Percentiles rank a stretch among this genome's conserved stretches.
Conservation (phyloP, 2,888 invertebrate genomes). For the Myathropa florea region DNA sequence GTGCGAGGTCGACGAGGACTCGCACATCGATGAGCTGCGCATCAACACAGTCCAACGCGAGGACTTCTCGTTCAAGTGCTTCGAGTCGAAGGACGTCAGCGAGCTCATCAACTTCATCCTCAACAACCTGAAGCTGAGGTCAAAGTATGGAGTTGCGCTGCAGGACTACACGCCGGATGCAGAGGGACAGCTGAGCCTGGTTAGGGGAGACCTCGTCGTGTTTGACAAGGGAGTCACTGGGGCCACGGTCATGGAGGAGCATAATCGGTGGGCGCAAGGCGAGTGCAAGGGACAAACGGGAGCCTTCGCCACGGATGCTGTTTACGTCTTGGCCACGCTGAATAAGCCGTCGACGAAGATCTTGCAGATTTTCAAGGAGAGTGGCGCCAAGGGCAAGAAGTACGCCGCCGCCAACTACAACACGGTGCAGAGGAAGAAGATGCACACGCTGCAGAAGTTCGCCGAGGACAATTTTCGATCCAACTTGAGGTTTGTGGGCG, state of each 20-base stretch:
- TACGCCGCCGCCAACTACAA: constrained; percentile 82
- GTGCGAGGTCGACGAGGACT: constrained; percentile 81
- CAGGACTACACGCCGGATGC: constrained; percentile 81
- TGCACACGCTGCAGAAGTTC: constrained; percentile 92
- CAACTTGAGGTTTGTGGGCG: constrained; percentile 71
- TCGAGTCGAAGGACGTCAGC: constrained; percentile 92
- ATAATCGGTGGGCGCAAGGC: constrained; percentile 86
- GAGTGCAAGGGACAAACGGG: constrained; percentile 87
- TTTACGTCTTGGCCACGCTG: constrained; percentile 92
- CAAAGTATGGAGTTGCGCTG: constrained; percentile 91
- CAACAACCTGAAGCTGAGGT: constrained; percentile 92
- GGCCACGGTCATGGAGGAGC: constrained; percentile 84
- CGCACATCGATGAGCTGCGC: constrained; percentile 85
- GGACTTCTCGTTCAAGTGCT: constrained; percentile 94
- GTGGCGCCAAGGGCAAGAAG: constrained; percentile 80
- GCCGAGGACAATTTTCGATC: constrained; percentile 90
- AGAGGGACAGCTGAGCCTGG: constrained; percentile 83
- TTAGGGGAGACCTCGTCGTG: constrained; percentile 91
- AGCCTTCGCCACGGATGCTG: constrained; percentile 92
- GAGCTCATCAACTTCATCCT: constrained; percentile 91
- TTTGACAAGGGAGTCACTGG: constrained; percentile 89
- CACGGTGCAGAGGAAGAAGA: constrained; percentile 85
- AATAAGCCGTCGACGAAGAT: constrained; percentile 87
- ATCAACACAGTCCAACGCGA: constrained; percentile 92
- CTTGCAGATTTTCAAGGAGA: constrained; percentile 85